Conservation (phyloP, 1,140 invertebrate species). For the Cherax quadricarinatus region DNA sequence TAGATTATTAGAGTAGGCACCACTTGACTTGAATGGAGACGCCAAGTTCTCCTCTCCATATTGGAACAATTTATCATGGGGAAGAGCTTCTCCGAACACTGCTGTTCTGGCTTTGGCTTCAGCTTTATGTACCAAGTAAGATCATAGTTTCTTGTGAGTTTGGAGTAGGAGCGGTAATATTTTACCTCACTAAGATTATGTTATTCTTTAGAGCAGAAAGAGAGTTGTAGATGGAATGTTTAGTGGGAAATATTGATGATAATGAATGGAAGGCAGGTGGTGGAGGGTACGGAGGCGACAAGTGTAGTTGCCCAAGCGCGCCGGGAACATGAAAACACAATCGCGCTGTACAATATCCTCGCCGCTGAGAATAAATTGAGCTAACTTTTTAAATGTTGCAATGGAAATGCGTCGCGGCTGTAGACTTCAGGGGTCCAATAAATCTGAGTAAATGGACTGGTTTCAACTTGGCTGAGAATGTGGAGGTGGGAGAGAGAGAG, state of each 20-base stretch:
- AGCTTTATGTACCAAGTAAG: neutral
- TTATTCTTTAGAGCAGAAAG: too few relatives aligned
- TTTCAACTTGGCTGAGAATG: conserved; percentile 28
- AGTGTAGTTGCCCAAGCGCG: conserved; percentile 56
- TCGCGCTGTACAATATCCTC: conserved; percentile 70
- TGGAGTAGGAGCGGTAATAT: too few relatives aligned
- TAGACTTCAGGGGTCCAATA: conserved; percentile 53
- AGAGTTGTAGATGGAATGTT: too few relatives aligned
- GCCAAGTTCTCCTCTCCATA: conserved; percentile 64
- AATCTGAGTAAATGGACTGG: conserved; percentile 57
- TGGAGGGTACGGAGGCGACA: neutral
- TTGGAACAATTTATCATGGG: conserved; percentile 70
- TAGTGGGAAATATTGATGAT: neutral
- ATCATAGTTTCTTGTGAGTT: too few relatives aligned
- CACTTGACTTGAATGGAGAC: conserved; percentile 72
- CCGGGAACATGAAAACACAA: conserved; percentile 73
- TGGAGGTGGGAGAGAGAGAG: neutral
- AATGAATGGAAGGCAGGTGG: neutral
- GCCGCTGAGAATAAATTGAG: conserved; percentile 70
- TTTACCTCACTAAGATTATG: too few relatives aligned
- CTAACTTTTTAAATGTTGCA: conserved; percentile 70
- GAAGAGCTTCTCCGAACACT: conserved; percentile 12
- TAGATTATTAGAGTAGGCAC: conserved; percentile 73
- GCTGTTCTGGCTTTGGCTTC: neutral
- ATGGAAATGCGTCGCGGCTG: conserved; percentile 61